Evolutionary conservation across 2,113 vertebrate species (phyloP).

Genomic region (Apaloderma vittatum): DNA sequence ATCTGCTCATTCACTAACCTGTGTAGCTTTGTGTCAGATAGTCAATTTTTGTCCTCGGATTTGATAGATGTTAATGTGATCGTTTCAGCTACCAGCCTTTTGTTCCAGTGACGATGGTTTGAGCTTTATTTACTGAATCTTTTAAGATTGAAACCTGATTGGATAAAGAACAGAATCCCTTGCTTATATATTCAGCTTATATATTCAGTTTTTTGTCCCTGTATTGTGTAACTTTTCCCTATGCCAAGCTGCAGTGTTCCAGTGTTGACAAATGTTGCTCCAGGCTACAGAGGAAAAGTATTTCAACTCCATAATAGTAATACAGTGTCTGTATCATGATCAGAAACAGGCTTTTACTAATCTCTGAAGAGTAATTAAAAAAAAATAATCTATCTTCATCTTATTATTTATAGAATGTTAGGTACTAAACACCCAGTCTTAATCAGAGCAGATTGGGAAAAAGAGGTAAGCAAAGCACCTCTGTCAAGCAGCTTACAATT

Average conservation of each 20-base stretch:
- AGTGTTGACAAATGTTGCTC: neutral
- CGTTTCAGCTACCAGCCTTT: slow-evolving; percentile 16
- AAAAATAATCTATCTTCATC: neutral
- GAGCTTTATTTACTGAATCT: neutral
- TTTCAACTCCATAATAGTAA: neutral
- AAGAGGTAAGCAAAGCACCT: neutral
- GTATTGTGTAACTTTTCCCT: neutral
- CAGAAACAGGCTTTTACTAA: neutral
- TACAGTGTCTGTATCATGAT: too few relatives aligned
- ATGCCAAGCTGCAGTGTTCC: neutral
- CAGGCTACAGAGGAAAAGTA: neutral
- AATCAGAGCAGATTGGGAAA: neutral
- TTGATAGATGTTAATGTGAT: slow-evolving; percentile 41
- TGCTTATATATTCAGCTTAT: neutral
- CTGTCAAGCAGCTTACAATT: neutral
- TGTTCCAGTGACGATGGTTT: neutral
- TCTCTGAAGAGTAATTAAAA: neutral
- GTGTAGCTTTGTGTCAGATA: slow-evolving; percentile 47
- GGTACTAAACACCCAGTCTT: neutral
- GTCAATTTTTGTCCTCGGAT: slow-evolving; percentile 58
- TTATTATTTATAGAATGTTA: neutral
- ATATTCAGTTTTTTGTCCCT: neutral
- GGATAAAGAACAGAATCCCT: neutral
- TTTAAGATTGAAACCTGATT: neutral
- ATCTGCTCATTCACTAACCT: slow-evolving; percentile 57